phyloP scores from a whole-genome alignment of 2,888 invertebrate genomes.

The Euzophera pinguis region DNA sequence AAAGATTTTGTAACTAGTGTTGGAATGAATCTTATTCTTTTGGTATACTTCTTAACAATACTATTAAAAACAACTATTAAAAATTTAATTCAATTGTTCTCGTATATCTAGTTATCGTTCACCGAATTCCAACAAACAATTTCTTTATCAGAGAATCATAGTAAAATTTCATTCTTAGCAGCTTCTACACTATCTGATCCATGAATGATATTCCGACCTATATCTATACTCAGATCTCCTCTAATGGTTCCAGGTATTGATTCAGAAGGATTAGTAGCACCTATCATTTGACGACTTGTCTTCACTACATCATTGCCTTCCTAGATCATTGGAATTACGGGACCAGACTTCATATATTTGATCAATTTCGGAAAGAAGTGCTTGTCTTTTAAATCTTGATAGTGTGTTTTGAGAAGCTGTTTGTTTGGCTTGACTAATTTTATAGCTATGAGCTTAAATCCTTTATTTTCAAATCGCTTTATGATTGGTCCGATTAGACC shows the following conservation, averaged over 20 bases:
- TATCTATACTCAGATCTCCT: constrained; percentile 97
- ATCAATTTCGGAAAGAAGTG: constrained; percentile 97
- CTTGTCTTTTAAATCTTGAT: constrained; percentile 91
- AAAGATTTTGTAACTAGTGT: too few species aligned
- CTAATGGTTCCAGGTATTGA: constrained; percentile 98
- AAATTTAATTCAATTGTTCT: constrained; percentile 41
- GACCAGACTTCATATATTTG: constrained; percentile 96
- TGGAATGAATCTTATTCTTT: too few species aligned
- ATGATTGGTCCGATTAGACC: constrained; percentile 98
- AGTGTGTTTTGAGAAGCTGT: constrained; percentile 93
- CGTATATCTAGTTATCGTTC: constrained; percentile 93
- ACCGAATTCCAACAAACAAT: constrained; percentile 91
- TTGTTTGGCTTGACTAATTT: constrained; percentile 95
- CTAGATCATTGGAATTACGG: constrained; percentile 97
- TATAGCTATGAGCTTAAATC: constrained; percentile 97
- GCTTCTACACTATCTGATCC: constrained; percentile 98
- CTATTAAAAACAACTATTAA: too few species aligned
- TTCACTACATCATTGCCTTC: constrained; percentile 97
- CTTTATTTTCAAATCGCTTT: constrained; percentile 96
- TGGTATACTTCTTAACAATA: too few species aligned
- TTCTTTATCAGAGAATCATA: constrained; percentile 96
- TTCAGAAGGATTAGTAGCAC: constrained; percentile 98
- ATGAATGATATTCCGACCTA: constrained; percentile 98
- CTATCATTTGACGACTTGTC: constrained; percentile 96
- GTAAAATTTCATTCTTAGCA: constrained; percentile 95